These are phyloP conservation scores for Tinamus major DNA, from an alignment of 2,797 vertebrate genomes.

Conservation along the genomic window DNA sequence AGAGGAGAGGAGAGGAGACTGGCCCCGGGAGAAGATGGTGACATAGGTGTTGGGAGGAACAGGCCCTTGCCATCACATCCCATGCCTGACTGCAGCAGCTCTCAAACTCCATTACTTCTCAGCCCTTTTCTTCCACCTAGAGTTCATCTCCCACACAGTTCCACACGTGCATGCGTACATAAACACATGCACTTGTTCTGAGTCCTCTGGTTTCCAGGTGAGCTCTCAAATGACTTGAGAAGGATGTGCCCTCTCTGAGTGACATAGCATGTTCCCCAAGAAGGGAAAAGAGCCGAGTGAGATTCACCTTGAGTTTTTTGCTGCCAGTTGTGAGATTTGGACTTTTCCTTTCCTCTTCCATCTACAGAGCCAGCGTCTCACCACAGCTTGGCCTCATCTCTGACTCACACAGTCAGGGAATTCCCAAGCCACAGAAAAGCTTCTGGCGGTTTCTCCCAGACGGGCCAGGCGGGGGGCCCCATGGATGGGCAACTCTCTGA, in stretches of 20 bases:
- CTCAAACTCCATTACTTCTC: neutral
- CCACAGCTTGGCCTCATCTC: neutral
- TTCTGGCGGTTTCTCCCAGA: neutral
- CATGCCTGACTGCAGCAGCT: neutral
- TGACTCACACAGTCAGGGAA: neutral
- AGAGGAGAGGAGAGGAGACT: neutral
- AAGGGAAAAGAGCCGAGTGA: neutral
- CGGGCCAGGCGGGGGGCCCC: neutral
- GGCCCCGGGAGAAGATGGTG: neutral
- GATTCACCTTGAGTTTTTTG: neutral
- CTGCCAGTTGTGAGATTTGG: too few relatives aligned
- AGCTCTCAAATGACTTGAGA: neutral
- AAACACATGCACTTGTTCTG: neutral
- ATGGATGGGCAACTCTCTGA: accelerated
- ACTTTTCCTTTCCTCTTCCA: neutral
- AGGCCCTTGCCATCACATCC: neutral
- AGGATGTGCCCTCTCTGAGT: neutral
- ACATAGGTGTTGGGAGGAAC: neutral
- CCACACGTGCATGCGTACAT: accelerated
- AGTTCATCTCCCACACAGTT: neutral
- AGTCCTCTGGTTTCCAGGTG: neutral
- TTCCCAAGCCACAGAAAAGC: neutral
- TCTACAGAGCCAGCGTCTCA: neutral
- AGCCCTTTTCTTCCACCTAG: neutral
- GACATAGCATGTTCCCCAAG: neutral